A percentile compares a stretch with the other conserved stretches of the same genome.
Conservation (phyloP, 2,888 invertebrate species). For the Eupithecia dodoneata region DNA sequence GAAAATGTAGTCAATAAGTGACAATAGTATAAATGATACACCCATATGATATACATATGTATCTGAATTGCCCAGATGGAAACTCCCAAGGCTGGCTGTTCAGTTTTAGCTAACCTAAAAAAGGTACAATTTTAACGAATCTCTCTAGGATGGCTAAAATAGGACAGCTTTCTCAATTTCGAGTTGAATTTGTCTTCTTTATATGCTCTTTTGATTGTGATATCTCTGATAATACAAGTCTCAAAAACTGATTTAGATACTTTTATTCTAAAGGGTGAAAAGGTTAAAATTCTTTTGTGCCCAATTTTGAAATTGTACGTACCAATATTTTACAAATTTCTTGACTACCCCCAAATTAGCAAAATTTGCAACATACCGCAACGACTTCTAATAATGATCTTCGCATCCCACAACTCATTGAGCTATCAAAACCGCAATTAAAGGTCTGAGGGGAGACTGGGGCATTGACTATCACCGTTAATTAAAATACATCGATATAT, state of each 20-base stretch:
- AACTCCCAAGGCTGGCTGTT: too few species aligned
- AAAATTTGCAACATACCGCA: constrained; percentile 21
- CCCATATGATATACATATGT: too few species aligned
- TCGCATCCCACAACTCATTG: constrained; percentile 47
- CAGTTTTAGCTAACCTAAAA: too few species aligned
- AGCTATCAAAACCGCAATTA: constrained; percentile 61
- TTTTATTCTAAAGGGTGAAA: background rate
- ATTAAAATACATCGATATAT: constrained; percentile 76
- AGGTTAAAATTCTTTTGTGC: background rate
- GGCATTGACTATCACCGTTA: constrained; percentile 68
- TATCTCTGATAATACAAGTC: too few species aligned
- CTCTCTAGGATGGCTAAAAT: too few species aligned
- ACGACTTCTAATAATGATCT: constrained; percentile 18
- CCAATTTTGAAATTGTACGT: background rate
- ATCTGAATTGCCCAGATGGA: too few species aligned
- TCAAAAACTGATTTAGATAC: background rate
- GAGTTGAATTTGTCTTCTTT: too few species aligned
- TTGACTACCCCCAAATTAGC: background rate
- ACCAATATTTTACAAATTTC: background rate
- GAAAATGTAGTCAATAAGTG: too few species aligned
- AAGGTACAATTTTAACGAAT: too few species aligned
- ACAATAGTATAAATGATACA: too few species aligned
- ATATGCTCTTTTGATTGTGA: too few species aligned
- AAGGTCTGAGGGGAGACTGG: constrained; percentile 48
- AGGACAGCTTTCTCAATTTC: too few species aligned